Evolutionary conservation across 1,140 invertebrate genomes (phyloP), one percentile per base, ranked within the genome.

Genomic region (Zaprionus vittiger): DNA sequence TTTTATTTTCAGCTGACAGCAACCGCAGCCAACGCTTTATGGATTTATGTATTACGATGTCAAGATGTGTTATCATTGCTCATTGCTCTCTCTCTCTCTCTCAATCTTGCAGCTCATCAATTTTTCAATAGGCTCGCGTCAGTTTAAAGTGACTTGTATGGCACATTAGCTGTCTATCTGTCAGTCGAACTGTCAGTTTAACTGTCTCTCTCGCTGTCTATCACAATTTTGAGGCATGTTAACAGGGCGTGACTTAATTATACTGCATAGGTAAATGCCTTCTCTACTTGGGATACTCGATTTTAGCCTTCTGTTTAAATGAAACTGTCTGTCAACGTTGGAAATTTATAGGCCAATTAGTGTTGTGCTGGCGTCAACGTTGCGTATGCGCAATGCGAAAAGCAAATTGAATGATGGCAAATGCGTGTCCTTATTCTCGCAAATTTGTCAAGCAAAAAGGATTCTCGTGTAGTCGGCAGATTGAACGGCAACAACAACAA

Each of bases 341-440:
- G 3, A 56, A 77, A 81, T 85, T 84, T 84, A 84, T 81, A 68
- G 79, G 55, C 57, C 83, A 82, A 86, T 86, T 81, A 85, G 81
- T 81, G 26, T 31, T 3, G 15, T 37, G 41, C 6, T 11, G 41
- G 11, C 47, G 54, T 52, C 49, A 38, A 47, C 56, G 83, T 37
- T 71, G 68, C 81, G 54, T 84, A 77, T 74, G 71, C 82, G 82
- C 64, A 84, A 85, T 60, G 78, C 57, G 54, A 31, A 44, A 34
- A 34, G 31, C 31, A 73, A 79, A 82, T 81, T 86, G 77, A 85
- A 75, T 81, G 82, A 84, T 85, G 81, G 56, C 69, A 62, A 81
- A 78, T 71, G 28, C 69, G 55, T 79, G 79, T 86, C 65, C 54
- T 52, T 28, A 38, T 59, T 37, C 49, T 47, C n/a, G 31, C 73